Conservation (phyloP, 2,888 invertebrate genomes). For the Eumacrocentrus americanus region DNA sequence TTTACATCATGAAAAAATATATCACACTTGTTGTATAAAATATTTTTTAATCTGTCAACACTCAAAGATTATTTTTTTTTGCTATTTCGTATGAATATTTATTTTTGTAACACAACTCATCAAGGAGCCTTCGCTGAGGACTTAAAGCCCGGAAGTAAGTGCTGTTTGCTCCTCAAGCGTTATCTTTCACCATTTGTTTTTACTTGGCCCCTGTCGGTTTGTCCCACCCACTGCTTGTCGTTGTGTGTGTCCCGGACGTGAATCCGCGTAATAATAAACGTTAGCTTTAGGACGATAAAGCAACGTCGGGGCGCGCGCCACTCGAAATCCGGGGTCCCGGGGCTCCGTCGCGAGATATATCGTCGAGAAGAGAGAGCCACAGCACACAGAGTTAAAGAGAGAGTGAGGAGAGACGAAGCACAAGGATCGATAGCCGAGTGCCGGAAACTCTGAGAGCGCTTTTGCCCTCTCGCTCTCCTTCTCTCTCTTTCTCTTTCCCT, state of each 20-base stretch:
- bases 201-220: not conserved
- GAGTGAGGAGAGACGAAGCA: slow-evolving; percentile 11
- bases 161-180: slow-evolving; percentile 11
- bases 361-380: slow-evolving; percentile 17
- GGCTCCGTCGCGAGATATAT: slow-evolving; percentile 28
- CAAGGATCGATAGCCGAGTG: slow-evolving; percentile 36
- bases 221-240: not conserved
- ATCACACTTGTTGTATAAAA: not conserved
- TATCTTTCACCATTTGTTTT: slow-evolving; percentile 23
- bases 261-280: slow-evolving; percentile 29
- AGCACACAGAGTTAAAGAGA: slow-evolving; percentile 18
- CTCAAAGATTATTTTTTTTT: not conserved
- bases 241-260: slow-evolving; percentile 9
- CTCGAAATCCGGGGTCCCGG: slow-evolving; percentile 25
- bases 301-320: slow-evolving; percentile 24
- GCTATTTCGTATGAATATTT: too few relatives aligned
- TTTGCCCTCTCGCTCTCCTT: slow-evolving; percentile 22
- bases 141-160: too few relatives aligned
- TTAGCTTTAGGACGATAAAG: slow-evolving; percentile 30
- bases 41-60: not conserved
- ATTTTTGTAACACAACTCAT: too few relatives aligned
- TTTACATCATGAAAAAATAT: not conserved
- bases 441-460: slow-evolving; percentile 37
- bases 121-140: too few relatives aligned
- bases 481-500: slow-evolving; percentile 36